Percentiles rank a stretch among this genome's conserved stretches.
These are phyloP conservation scores for Oostethus manadensis DNA, from an alignment of 2,113 vertebrate genomes.

Conservation along the genomic window DNA sequence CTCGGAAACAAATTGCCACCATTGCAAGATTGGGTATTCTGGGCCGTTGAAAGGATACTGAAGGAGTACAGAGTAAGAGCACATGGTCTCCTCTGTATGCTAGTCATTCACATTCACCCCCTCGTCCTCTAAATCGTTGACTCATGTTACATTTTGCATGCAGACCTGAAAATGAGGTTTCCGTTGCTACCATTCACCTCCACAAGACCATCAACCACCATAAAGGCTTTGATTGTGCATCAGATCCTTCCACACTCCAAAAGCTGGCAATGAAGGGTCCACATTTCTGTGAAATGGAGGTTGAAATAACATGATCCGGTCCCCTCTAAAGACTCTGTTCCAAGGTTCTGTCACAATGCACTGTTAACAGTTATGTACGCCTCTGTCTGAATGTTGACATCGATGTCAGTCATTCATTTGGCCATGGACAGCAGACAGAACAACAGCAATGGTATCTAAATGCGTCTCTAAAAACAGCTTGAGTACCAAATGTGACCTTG, in stretches of 20 bases:
- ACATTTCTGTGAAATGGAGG: constrained; percentile 20
- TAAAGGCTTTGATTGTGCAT: constrained; percentile 53
- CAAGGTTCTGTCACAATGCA: too few species aligned
- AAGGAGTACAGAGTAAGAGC: constrained; percentile 15
- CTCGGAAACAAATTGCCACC: not conserved
- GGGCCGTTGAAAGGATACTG: constrained; percentile 16
- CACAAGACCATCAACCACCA: constrained; percentile 41
- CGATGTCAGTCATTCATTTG: too few species aligned
- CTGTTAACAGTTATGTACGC: too few species aligned
- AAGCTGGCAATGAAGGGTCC: constrained; percentile 33
- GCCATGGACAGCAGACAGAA: too few species aligned
- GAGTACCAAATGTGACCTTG: too few species aligned
- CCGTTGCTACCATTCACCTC: constrained; percentile 52
- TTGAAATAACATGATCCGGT: constrained; percentile 52
- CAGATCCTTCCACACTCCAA: not conserved
- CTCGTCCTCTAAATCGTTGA: constrained; percentile 30
- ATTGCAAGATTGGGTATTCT: constrained; percentile 8
- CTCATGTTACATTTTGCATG: constrained; percentile 41
- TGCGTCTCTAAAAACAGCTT: too few species aligned
- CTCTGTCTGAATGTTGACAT: too few species aligned
- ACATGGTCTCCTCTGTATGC: constrained; percentile 26
- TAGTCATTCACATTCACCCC: constrained; percentile 18
- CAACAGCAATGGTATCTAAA: too few species aligned
- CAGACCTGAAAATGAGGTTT: constrained; percentile 51
- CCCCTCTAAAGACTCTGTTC: constrained; percentile 29